phyloP scores from a whole-genome alignment of 1,140 invertebrate species.

The Dreissena rostriformis region DNA sequence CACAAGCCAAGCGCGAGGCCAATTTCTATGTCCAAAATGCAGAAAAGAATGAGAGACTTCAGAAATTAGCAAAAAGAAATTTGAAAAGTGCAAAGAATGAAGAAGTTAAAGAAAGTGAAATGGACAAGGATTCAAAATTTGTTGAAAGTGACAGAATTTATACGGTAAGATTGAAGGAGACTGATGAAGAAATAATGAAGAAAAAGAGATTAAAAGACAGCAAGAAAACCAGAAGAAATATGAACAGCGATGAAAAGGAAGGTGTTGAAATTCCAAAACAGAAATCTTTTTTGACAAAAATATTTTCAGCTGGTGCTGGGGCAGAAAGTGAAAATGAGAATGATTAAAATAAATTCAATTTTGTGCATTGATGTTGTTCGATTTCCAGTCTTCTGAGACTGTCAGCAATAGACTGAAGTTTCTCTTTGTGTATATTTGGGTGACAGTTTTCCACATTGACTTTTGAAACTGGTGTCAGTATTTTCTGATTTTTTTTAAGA shows the following conservation, averaged over 20 bases:
- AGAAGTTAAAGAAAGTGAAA: constrained; percentile 36
- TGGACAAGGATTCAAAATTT: constrained; percentile 56
- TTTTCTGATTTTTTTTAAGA: too few relatives aligned
- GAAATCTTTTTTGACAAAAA: constrained; percentile 68
- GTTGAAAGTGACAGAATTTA: constrained; percentile 53
- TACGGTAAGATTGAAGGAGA: constrained; percentile 68
- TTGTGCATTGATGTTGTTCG: too few relatives aligned
- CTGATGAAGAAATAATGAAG: constrained; percentile 73
- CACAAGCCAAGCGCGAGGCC: constrained; percentile 93
- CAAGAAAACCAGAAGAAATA: constrained; percentile 35
- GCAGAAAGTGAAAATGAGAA: constrained; percentile 23
- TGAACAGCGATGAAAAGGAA: constrained; percentile 26
- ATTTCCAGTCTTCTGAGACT: too few relatives aligned
- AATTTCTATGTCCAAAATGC: constrained; percentile 92
- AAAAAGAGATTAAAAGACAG: constrained; percentile 44
- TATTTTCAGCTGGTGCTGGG: constrained; percentile 63
- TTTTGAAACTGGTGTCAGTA: too few relatives aligned
- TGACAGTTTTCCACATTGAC: too few relatives aligned
- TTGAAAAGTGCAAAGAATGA: neutral
- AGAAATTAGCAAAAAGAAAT: constrained; percentile 79
- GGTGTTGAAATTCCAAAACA: constrained; percentile 47
- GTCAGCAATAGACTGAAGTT: too few relatives aligned
- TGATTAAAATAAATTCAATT: too few relatives aligned
- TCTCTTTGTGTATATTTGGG: too few relatives aligned
- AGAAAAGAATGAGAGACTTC: constrained; percentile 88